A percentile compares a stretch with the other conserved stretches of the same genome.
phyloP scores from a whole-genome alignment of 2,113 vertebrate genomes.

The Ochotona curzoniae region DNA sequence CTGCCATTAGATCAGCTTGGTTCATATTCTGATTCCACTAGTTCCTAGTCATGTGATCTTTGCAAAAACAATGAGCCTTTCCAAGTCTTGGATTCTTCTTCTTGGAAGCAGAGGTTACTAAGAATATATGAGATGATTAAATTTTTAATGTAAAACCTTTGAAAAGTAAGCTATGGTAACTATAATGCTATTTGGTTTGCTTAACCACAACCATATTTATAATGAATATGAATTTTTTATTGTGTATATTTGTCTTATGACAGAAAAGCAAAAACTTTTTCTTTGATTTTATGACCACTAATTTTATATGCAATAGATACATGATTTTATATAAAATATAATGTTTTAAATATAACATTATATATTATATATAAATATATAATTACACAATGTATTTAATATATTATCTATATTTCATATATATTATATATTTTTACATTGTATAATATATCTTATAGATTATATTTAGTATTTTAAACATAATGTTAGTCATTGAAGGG shows the following conservation, averaged over 20 bases:
- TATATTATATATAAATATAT: no score
- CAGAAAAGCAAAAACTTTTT: slow-evolving; percentile 6
- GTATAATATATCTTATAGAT: no score
- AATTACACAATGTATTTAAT: no score
- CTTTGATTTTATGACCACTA: no score
- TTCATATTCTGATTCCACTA: not conserved
- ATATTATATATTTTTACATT: no score
- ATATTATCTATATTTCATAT: no score
- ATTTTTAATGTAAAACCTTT: not conserved
- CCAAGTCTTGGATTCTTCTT: not conserved
- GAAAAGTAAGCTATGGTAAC: not conserved
- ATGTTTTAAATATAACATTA: no score
- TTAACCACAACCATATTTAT: not conserved
- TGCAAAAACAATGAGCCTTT: not conserved
- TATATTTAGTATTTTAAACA: no score
- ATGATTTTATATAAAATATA: not conserved
- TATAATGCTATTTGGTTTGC: not conserved
- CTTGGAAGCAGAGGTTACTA: not conserved
- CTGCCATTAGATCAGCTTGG: not conserved
- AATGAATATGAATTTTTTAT: not conserved
- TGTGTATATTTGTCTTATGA: not conserved
- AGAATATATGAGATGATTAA: slow-evolving; percentile 4
- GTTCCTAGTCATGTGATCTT: not conserved
- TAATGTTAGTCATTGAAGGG: not conserved
- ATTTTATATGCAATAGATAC: not conserved